These are phyloP conservation scores for Amorpha juglandis DNA, from an alignment of 2,888 invertebrate genomes.

Conservation along the genomic window DNA sequence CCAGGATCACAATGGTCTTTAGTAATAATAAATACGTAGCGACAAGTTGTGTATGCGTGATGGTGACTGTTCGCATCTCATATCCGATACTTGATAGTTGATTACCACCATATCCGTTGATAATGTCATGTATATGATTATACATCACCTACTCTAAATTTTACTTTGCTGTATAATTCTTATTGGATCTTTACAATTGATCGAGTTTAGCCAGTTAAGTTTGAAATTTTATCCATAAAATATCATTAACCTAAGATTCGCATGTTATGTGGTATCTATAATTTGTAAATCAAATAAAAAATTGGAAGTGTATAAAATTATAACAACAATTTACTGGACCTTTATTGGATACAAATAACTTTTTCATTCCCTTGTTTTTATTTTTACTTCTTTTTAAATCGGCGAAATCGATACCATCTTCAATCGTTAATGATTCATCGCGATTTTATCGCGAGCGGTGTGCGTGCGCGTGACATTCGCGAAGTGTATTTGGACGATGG, in stretches of 20 bases:
- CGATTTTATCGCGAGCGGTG: conserved; percentile 8
- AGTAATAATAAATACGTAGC: conserved; percentile 34
- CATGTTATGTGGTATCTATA: conserved; percentile 29
- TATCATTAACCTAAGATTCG: too few relatives aligned
- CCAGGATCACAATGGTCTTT: conserved; percentile 33
- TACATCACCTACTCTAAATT: too few relatives aligned
- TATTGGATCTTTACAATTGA: too few relatives aligned
- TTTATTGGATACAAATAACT: not conserved
- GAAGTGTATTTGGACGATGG: conserved; percentile 55
- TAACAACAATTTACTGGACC: not conserved
- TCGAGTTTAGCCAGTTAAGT: too few relatives aligned
- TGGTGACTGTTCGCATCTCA: conserved; percentile 50
- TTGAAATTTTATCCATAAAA: too few relatives aligned
- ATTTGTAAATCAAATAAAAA: too few relatives aligned
- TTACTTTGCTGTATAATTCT: too few relatives aligned
- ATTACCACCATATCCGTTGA: conserved; percentile 56
- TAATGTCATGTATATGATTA: not conserved
- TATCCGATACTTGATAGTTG: conserved; percentile 55
- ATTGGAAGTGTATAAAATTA: too few relatives aligned
- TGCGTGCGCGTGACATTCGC: conserved; percentile 43
- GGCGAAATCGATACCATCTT: conserved; percentile 5
- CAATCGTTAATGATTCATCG: not conserved
- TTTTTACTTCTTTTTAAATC: not conserved
- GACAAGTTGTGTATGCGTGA: conserved; percentile 46
- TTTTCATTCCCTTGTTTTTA: not conserved